Evolutionary conservation across 2,888 invertebrate genomes (phyloP).

Genomic region (Drosophila colorata): DNA sequence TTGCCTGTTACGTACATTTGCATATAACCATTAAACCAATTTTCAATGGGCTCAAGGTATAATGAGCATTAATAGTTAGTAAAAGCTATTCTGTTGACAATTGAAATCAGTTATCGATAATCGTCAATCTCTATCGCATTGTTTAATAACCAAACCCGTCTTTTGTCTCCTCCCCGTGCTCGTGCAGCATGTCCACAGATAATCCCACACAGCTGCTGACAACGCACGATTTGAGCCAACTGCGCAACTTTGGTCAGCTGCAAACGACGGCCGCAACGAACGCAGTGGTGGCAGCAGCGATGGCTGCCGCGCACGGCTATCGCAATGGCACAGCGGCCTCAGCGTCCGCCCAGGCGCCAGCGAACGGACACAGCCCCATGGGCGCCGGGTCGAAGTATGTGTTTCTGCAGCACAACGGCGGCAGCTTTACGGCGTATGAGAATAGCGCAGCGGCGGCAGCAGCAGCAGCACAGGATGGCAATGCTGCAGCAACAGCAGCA

Average conservation of each 20-base stretch:
- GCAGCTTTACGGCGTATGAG: constrained; percentile 58
- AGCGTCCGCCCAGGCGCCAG: constrained; percentile 6
- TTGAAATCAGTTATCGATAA: too few species aligned
- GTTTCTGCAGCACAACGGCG: constrained; percentile 83
- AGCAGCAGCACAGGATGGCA: constrained; percentile 1
- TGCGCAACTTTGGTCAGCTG: constrained; percentile 68
- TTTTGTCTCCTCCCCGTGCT: background rate
- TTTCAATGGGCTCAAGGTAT: too few species aligned
- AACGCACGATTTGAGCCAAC: constrained; percentile 78
- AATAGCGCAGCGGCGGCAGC: constrained; percentile 30
- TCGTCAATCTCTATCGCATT: background rate
- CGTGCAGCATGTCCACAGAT: constrained; percentile 85
- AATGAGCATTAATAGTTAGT: too few species aligned
- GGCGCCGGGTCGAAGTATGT: constrained; percentile 83
- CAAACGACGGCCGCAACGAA: constrained; percentile 63
- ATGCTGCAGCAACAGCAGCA: constrained; percentile 3
- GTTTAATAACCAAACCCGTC: background rate
- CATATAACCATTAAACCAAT: too few species aligned
- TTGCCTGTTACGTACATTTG: too few species aligned
- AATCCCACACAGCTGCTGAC: constrained; percentile 83
- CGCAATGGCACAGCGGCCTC: constrained; percentile 57
- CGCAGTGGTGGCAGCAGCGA: constrained; percentile 51
- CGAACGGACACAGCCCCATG: constrained; percentile 50
- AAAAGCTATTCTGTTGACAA: too few species aligned
- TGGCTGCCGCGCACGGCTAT: constrained; percentile 60